Percentiles rank a stretch among this genome's conserved stretches.
These are phyloP conservation scores for Argyrosomus japonicus DNA, from an alignment of 2,113 vertebrate species.

Conservation along the genomic window DNA sequence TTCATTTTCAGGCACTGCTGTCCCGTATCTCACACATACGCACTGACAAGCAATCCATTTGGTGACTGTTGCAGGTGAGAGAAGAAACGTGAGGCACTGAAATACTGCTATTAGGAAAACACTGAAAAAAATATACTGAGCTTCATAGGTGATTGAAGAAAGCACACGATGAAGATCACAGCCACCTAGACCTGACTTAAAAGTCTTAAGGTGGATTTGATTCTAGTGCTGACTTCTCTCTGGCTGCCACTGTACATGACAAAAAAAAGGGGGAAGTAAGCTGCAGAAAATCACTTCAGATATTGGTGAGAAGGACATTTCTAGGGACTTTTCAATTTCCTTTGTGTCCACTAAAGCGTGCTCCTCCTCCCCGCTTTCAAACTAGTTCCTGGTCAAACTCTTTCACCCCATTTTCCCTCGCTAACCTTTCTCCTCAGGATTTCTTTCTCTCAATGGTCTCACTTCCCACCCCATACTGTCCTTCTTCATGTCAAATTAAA, in stretches of 20 bases:
- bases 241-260: neutral
- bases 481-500: conserved; percentile 85
- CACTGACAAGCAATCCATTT: conserved; percentile 52
- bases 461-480: conserved; percentile 72
- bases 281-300: conserved; percentile 19
- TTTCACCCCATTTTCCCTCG: conserved; percentile 42
- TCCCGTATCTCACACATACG: conserved; percentile 43
- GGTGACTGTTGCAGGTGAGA: conserved; percentile 33
- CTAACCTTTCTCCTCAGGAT: conserved; percentile 53
- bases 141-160: neutral
- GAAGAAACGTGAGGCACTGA: conserved; percentile 12
- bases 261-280: conserved; percentile 18
- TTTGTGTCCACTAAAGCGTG: neutral
- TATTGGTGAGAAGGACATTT: neutral
- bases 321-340: conserved; percentile 10
- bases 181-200: neutral
- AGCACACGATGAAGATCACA: conserved; percentile 18
- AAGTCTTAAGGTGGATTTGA: conserved; percentile 7
- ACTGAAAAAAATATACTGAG: conserved; percentile 23
- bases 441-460: conserved; percentile 60
- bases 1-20: conserved; percentile 62
- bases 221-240: neutral
- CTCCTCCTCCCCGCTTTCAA: neutral
- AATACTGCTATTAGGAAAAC: conserved; percentile 27
- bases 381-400: conserved; percentile 56